Evolutionary conservation across 2,888 invertebrate genomes (phyloP).

Genomic region (Philaethria dido): DNA sequence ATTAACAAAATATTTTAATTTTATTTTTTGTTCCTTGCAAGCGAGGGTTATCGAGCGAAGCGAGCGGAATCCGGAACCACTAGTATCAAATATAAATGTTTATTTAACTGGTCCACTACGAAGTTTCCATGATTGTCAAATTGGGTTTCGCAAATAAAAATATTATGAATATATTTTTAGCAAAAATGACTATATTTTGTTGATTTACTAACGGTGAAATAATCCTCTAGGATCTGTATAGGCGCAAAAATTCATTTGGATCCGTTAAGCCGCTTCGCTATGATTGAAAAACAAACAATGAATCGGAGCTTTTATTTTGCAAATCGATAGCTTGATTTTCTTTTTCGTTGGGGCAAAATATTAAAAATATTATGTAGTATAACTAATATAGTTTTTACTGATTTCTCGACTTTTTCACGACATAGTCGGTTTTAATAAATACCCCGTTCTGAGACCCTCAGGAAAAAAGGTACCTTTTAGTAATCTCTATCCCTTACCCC

Average conservation of each 20-base stretch:
- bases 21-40: too few relatives aligned
- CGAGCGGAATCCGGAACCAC: too few relatives aligned
- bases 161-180: background rate
- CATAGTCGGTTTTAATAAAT: too few relatives aligned
- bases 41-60: too few relatives aligned
- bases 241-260: constrained; percentile 38
- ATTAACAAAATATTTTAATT: too few relatives aligned
- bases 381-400: background rate
- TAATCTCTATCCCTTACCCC: too few relatives aligned
- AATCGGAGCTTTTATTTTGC: constrained; percentile 33
- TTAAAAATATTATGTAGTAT: background rate
- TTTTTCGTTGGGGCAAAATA: constrained; percentile 4
- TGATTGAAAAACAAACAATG: constrained; percentile 41
- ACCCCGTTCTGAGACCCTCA: too few relatives aligned
- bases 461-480: too few relatives aligned
- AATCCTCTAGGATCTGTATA: constrained; percentile 33
- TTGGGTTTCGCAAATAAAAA: background rate
- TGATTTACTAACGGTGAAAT: constrained; percentile 35
- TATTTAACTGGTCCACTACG: too few relatives aligned
- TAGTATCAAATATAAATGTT: too few relatives aligned
- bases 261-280: constrained; percentile 40
- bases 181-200: constrained; percentile 26
- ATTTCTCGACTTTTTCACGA: too few relatives aligned
- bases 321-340: constrained; percentile 24
- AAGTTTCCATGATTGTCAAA: background rate